These are phyloP conservation scores for Gonatopus flavifemur DNA, from an alignment of 1,140 invertebrate genomes.

Conservation along the genomic window DNA sequence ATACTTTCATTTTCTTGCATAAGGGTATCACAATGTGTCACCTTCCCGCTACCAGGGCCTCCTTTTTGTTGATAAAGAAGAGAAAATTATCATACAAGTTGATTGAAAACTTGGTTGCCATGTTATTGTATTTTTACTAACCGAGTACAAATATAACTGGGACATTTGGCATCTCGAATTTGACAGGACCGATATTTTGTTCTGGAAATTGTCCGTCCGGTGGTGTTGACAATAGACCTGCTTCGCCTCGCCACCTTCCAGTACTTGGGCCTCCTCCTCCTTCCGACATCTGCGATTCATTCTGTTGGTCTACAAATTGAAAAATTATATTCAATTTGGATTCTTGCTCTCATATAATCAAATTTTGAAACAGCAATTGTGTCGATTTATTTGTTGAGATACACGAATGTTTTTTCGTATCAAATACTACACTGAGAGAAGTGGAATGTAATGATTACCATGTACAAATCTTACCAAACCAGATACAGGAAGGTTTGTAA, in stretches of 20 bases:
- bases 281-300: constrained; percentile 71
- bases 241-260: constrained; percentile 53
- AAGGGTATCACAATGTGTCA: constrained; percentile 87
- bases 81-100: background rate
- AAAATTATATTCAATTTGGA: background rate
- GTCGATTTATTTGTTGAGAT: too few species aligned
- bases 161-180: constrained; percentile 79
- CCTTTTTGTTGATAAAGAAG: constrained; percentile 53
- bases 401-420: too few species aligned
- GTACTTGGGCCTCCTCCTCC: constrained; percentile 60
- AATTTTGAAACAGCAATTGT: too few species aligned
- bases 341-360: background rate
- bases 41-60: constrained; percentile 88
- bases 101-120: background rate
- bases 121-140: constrained; percentile 44
- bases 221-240: constrained; percentile 60
- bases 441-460: too few species aligned
- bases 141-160: constrained; percentile 86
- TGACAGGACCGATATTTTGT: constrained; percentile 75
- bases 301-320: constrained; percentile 69
- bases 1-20: constrained; percentile 82
- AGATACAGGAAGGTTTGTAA: too few species aligned
- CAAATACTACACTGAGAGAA: too few species aligned
- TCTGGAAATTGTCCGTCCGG: constrained; percentile 68
- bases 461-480: too few species aligned